Evolutionary conservation across 2,797 vertebrate species (phyloP), one percentile per base, ranked within the genome.

Genomic region (Enteromius thamalakanensis): DNA sequence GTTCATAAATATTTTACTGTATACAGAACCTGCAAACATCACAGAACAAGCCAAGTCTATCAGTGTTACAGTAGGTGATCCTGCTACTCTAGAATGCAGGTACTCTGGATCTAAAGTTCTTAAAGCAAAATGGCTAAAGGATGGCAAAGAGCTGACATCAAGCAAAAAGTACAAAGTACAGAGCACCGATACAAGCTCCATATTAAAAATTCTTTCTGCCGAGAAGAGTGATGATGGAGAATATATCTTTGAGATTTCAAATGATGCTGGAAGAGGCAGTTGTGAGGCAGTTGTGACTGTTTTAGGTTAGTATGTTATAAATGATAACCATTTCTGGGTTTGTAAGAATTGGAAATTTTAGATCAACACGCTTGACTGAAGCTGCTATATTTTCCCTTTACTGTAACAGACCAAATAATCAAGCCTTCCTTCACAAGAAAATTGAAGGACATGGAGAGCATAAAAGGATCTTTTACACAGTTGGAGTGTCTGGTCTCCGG

Each of bases 341-440:
- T 32, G 6, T 34, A 65, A 8, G 6, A 7, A 60, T 45, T 40
- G 8, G 55, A 80, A 26, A 34, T 71, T 71, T 70, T 40, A n/a
- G 32, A 42, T 26, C 49, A 60, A 72, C 29, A 1, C 40, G 68
- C 7, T 45, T 23, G 1, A 11, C 4, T 7, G 0, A 55, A 64
- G 6, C 21, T 60, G 29, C 34, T 77, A 12, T 26, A 15, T 75
- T 23, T 64, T 19, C 26, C 71, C 49, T 60, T 90, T 60, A 81
- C 84, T 93, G 76, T 79, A 53, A 88, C 89, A 99, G 98, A 99
- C 96, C 97, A 98, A 92, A 97, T 99, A 90, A 96, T 99, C 91
- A 97, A 97, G 79, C 98, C 98, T 2, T 96, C 96, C 80, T 99
- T 99, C 88, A 98, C 97, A 72, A 98, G 97, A 93, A 99, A 97